Conservation (phyloP, 2,113 vertebrate species). For the Phrynosoma blainvillii region DNA sequence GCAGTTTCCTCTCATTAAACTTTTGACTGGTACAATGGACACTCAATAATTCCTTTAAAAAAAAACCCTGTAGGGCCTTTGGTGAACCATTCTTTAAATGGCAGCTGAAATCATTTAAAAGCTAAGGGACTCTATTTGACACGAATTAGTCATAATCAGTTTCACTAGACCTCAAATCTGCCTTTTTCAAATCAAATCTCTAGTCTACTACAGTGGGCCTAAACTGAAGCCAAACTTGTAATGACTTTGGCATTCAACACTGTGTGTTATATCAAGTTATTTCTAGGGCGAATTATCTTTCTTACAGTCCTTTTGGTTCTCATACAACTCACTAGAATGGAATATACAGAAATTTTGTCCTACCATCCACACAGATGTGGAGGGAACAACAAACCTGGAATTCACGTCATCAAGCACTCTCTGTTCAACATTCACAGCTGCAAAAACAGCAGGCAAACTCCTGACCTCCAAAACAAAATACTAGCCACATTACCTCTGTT, state of each 20-base stretch:
- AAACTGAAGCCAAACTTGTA: not conserved
- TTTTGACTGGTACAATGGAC: too few species aligned
- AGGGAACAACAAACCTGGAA: constrained; percentile 6
- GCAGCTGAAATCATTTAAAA: constrained; percentile 7
- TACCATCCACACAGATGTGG: not conserved
- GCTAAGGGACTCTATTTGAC: constrained; percentile 1
- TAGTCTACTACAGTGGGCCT: not conserved
- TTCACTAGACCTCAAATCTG: not conserved
- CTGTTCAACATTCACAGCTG: constrained; percentile 38
- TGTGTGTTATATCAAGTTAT: not conserved
- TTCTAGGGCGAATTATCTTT: not conserved
- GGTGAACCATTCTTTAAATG: not conserved
- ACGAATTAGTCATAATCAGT: not conserved
- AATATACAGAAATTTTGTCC: not conserved
- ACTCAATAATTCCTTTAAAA: too few species aligned
- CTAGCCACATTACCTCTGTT: not conserved
- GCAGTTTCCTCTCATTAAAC: too few species aligned
- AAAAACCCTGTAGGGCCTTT: not conserved
- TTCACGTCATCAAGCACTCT: not conserved
- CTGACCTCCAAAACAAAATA: constrained; percentile 16
- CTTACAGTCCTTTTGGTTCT: accelerated
- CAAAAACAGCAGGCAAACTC: constrained; percentile 47
- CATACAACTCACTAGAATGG: not conserved
- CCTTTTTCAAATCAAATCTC: not conserved
- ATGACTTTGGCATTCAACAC: not conserved